Evolutionary conservation across 2,113 vertebrate species (phyloP).

Genomic region (Megaptera novaeangliae): DNA sequence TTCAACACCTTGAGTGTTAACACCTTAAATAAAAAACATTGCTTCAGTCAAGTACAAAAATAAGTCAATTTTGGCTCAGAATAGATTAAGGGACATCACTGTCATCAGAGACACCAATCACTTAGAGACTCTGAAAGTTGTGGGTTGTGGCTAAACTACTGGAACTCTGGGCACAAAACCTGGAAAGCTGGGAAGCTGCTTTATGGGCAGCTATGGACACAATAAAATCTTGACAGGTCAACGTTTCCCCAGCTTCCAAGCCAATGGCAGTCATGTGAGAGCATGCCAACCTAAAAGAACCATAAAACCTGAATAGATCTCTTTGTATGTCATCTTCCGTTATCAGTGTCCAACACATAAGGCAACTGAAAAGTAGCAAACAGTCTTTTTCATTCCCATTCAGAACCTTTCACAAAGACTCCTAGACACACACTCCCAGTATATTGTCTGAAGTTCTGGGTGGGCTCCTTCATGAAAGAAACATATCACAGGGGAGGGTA

Average conservation of each 20-base stretch:
- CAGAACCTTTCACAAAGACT: slow-evolving; percentile 29
- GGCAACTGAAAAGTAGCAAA: neutral
- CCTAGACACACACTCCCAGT: neutral
- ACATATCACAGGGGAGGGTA: neutral
- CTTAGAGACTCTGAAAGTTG: neutral
- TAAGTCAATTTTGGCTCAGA: neutral
- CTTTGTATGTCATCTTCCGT: slow-evolving; percentile 44
- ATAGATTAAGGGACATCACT: neutral
- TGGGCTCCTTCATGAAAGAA: slow-evolving; percentile 11
- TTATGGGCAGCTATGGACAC: slow-evolving; percentile 64
- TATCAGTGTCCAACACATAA: neutral
- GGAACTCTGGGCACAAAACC: slow-evolving; percentile 51
- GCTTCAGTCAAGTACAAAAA: neutral
- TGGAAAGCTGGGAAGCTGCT: slow-evolving; percentile 44
- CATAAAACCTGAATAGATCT: slow-evolving; percentile 55
- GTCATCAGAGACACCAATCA: neutral
- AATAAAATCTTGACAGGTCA: slow-evolving; percentile 61
- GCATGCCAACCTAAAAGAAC: neutral
- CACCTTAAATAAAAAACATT: neutral
- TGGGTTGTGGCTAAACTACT: neutral
- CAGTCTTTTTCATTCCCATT: neutral
- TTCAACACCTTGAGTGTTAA: neutral
- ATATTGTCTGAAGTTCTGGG: slow-evolving; percentile 23
- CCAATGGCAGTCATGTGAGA: neutral
- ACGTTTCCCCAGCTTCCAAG: slow-evolving; percentile 50